These are phyloP conservation scores for Trissolcus basalis DNA, from an alignment of 1,140 invertebrate genomes.

Conservation along the genomic window DNA sequence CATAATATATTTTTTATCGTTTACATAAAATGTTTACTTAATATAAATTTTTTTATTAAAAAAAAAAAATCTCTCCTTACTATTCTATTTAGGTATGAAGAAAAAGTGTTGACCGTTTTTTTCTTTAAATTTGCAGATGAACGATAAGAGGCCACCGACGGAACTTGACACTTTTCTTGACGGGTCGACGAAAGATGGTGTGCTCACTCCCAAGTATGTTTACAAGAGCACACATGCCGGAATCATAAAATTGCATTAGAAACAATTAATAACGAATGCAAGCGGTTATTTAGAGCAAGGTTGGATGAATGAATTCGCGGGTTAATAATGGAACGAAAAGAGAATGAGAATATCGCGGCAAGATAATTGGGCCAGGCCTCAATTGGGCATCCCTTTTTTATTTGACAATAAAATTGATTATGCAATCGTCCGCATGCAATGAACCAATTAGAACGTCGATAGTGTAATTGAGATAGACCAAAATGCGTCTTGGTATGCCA, in stretches of 20 bases:
- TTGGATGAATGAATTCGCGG: slow-evolving; percentile 12
- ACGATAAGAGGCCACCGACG: slow-evolving; percentile 35
- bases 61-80: too few relatives aligned
- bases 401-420: slow-evolving; percentile 6
- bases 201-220: slow-evolving; percentile 28
- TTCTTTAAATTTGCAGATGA: slow-evolving; percentile 4
- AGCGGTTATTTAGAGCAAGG: slow-evolving; percentile 19
- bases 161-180: slow-evolving; percentile 49
- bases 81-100: too few relatives aligned
- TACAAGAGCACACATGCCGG: too few relatives aligned
- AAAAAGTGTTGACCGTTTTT: too few relatives aligned
- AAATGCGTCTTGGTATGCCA: slow-evolving; percentile 10
- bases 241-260: neutral
- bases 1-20: too few relatives aligned
- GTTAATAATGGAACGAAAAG: neutral
- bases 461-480: slow-evolving; percentile 6
- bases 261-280: neutral
- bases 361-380: slow-evolving; percentile 25
- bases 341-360: neutral
- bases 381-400: slow-evolving; percentile 36
- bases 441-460: slow-evolving; percentile 19
- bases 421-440: slow-evolving; percentile 20
- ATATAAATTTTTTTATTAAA: too few relatives aligned
- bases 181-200: slow-evolving; percentile 23
- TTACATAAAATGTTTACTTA: too few relatives aligned